Conservation (phyloP, 2,888 invertebrate species). For the Diplolepis rosae region DNA sequence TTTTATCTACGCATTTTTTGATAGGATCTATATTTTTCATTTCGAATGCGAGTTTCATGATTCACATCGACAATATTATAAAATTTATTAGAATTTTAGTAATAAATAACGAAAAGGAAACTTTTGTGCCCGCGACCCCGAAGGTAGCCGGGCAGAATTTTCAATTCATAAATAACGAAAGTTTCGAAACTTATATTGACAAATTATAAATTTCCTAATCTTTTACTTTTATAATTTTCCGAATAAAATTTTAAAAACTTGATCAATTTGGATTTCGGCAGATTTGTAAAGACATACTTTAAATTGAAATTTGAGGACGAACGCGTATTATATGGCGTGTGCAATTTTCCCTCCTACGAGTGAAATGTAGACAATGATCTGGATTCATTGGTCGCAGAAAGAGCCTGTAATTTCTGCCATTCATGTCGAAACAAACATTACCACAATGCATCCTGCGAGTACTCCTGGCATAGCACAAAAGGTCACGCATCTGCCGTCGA, state of each 20-base stretch:
- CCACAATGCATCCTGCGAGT: conserved; percentile 40
- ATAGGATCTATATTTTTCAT: too few relatives aligned
- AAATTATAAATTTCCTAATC: background rate
- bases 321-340: background rate
- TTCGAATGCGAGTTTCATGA: too few relatives aligned
- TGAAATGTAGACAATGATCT: background rate
- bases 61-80: too few relatives aligned
- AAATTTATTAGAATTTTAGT: too few relatives aligned
- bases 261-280: background rate
- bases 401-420: conserved; percentile 45
- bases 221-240: too few relatives aligned
- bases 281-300: background rate
- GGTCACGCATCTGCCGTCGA: conserved; percentile 46
- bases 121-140: too few relatives aligned
- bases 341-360: conserved; percentile 23
- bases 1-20: too few relatives aligned
- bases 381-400: conserved; percentile 22
- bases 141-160: too few relatives aligned
- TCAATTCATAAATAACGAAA: too few relatives aligned
- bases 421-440: conserved; percentile 47
- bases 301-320: background rate
- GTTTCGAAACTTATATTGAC: too few relatives aligned
- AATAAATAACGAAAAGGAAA: too few relatives aligned
- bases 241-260: background rate
- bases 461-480: conserved; percentile 44